Evolutionary conservation across 2,797 vertebrate species (phyloP).

Genomic region (Yasuhikotakia modesta): DNA sequence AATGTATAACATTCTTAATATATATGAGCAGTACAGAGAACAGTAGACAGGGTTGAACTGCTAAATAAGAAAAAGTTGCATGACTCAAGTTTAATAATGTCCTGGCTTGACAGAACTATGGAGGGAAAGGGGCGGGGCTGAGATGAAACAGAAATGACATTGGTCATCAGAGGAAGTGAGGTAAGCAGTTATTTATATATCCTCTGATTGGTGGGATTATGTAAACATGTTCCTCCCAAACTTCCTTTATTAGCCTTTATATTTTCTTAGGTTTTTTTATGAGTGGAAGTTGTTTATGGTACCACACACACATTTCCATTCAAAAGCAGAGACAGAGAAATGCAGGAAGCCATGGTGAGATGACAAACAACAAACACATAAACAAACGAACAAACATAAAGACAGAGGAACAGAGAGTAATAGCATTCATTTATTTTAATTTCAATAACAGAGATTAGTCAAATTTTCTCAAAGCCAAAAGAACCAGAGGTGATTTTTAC

Average conservation of each 20-base stretch:
- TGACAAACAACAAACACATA: not conserved
- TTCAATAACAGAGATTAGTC: slow-evolving; percentile 52
- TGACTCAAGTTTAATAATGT: not conserved
- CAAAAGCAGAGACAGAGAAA: slow-evolving; percentile 3
- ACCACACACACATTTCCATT: slow-evolving; percentile 15
- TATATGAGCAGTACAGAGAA: slow-evolving; percentile 12
- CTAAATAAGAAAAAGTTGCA: not conserved
- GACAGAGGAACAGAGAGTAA: slow-evolving; percentile 27
- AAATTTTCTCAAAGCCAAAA: slow-evolving; percentile 55
- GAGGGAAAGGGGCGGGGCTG: not conserved
- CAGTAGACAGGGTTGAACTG: not conserved
- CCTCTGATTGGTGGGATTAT: not conserved
- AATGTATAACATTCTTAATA: slow-evolving; percentile 3
- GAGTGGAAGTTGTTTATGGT: slow-evolving; percentile 4
- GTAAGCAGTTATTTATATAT: not conserved
- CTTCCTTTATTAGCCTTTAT: slow-evolving; percentile 3
- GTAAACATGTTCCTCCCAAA: not conserved
- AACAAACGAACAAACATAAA: slow-evolving; percentile 23
- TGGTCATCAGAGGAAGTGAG: not conserved
- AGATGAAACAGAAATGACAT: not conserved
- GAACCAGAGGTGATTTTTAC: slow-evolving; percentile 54
- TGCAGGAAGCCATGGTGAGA: slow-evolving; percentile 39
- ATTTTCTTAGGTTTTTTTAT: not conserved
- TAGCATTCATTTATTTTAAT: slow-evolving; percentile 49
- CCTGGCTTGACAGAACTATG: not conserved